Evolutionary conservation across 2,888 invertebrate genomes (phyloP).

Genomic region (Oligia strigilis): DNA sequence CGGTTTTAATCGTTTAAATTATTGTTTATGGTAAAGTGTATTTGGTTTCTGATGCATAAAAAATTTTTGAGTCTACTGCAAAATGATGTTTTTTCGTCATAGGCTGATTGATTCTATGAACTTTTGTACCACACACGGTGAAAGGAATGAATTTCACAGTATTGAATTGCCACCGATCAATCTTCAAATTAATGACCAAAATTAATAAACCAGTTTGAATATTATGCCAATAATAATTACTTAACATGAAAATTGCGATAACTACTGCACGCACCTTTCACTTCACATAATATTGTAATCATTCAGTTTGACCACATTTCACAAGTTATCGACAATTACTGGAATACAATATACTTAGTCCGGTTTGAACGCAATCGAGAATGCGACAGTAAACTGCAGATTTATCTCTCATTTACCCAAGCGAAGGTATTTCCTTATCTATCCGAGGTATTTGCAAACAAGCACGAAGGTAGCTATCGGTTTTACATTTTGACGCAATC

Average conservation of each 20-base stretch:
- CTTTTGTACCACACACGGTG: background rate
- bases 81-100: background rate
- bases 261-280: constrained; percentile 55
- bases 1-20: background rate
- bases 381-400: constrained; percentile 21
- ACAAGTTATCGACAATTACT: constrained; percentile 19
- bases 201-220: constrained; percentile 7
- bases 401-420: constrained; percentile 25
- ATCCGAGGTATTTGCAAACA: constrained; percentile 34
- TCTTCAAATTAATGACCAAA: constrained; percentile 9
- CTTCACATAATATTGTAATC: constrained; percentile 57
- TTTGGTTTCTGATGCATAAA: background rate
- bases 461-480: constrained; percentile 21
- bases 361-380: constrained; percentile 39
- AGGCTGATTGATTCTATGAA: background rate
- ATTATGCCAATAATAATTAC: constrained; percentile 37
- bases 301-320: constrained; percentile 38
- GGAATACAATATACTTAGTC: constrained; percentile 30
- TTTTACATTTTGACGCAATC: background rate
- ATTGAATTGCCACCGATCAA: background rate
- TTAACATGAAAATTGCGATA: constrained; percentile 34
- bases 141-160: background rate
- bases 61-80: background rate
- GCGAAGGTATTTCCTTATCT: constrained; percentile 27
- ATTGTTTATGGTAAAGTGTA: background rate